These are phyloP conservation scores for Sebastes variabilis DNA, from an alignment of 2,797 vertebrate species.

Conservation along the genomic window DNA sequence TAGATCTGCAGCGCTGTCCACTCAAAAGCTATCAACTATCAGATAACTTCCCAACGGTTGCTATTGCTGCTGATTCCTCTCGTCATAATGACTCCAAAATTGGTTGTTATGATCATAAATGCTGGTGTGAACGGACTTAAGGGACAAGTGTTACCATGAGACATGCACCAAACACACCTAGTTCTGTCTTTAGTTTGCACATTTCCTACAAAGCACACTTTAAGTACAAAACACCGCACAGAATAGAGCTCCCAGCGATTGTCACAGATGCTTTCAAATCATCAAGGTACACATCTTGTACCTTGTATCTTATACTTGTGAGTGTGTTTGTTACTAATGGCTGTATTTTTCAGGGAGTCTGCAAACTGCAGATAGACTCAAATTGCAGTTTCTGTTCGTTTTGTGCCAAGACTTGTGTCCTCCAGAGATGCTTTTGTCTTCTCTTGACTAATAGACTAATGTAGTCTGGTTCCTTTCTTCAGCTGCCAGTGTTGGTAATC, in stretches of 20 bases:
- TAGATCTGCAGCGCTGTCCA: not conserved
- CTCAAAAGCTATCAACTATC: not conserved
- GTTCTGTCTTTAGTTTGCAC: not conserved
- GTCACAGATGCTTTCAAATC: not conserved
- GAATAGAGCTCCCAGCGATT: not conserved
- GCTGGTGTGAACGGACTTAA: not conserved
- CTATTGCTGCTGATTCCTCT: no score
- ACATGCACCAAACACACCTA: not conserved
- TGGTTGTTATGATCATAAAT: not conserved
- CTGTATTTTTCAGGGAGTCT: not conserved
- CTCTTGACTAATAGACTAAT: not conserved
- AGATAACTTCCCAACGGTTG: no score
- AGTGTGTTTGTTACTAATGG: not conserved
- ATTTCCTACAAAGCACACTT: not conserved
- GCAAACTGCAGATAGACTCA: slow-evolving; percentile 4
- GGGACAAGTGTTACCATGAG: no score
- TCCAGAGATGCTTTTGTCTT: not conserved
- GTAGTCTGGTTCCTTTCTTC: not conserved
- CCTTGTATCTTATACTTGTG: not conserved
- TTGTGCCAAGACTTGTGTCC: not conserved
- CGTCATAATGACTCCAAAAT: no score
- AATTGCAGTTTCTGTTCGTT: not conserved
- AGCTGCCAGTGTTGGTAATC: not conserved
- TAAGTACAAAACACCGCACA: not conserved
- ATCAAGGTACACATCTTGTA: not conserved